A percentile compares a stretch with the other conserved stretches of the same genome.
phyloP scores from a whole-genome alignment of 2,888 invertebrate species.

The Cybosia mesomella region DNA sequence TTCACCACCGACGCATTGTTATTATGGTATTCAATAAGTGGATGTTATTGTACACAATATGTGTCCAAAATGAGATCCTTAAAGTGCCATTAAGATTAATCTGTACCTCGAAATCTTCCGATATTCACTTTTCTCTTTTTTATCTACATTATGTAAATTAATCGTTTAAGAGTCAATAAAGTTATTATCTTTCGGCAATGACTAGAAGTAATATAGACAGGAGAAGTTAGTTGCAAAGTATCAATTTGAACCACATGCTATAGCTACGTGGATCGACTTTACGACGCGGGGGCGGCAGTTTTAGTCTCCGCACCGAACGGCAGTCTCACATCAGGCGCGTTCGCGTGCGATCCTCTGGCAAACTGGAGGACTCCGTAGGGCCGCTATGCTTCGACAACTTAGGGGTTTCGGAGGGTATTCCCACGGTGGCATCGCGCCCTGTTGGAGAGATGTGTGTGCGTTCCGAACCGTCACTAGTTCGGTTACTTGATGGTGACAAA shows the following conservation, averaged over 20 bases:
- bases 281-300: constrained; percentile 63
- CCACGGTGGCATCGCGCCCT: constrained; percentile 71
- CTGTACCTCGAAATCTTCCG: neutral
- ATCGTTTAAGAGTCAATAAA: neutral
- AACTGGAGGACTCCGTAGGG: constrained; percentile 84
- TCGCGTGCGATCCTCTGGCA: constrained; percentile 80
- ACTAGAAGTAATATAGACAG: neutral
- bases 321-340: constrained; percentile 80
- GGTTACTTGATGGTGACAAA: constrained; percentile 79
- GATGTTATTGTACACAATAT: no score
- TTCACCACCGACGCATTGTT: no score
- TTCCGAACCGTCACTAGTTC: constrained; percentile 79
- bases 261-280: constrained; percentile 60
- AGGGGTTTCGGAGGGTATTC: constrained; percentile 75
- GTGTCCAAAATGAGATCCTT: neutral
- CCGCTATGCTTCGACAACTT: constrained; percentile 85
- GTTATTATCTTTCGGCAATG: neutral
- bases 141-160: neutral
- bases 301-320: constrained; percentile 62
- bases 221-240: constrained; percentile 59
- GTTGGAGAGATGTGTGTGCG: constrained; percentile 76
- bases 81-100: neutral
- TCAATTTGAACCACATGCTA: constrained; percentile 69
- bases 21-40: no score
- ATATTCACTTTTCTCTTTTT: neutral